Evolutionary conservation across 2,113 vertebrate genomes (phyloP), one percentile per base, ranked within the genome.

Genomic region (Willisornis vidua): DNA sequence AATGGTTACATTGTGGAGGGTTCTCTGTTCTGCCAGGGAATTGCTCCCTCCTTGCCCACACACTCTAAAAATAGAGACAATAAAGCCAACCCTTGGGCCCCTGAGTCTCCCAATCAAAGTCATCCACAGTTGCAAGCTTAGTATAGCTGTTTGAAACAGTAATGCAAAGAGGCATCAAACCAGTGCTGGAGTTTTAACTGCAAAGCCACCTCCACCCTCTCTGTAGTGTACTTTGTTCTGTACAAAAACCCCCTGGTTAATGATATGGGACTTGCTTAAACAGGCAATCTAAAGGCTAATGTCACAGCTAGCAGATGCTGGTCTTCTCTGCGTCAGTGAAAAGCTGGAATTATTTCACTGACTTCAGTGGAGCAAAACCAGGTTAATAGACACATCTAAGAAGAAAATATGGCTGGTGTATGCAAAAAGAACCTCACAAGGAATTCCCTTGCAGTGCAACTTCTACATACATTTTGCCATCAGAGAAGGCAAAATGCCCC

Each of bases 11-110:
- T 11, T 28, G 17, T 31, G 16, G 12, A 57, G 17, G 35, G 35
- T 25, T 31, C 58, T n/a, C 37, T 74, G 6, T 33, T 55, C 35
- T 7, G 3, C 54, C 25, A 35, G 8, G 17, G n/a, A 22, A 54
- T 54, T 4, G 0, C 7, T 52, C 10, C 8, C 18, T 49, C 28
- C 1, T 1, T 90, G 29, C 23, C 25, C 23, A 25, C 22, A 41
- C 2, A 1, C 6, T n/a, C 18, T 2, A 20, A 39, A 29, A 52
- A 76, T 68, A 59, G 14, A 26, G 8, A 26, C 0, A 2, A 45
- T 23, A 73, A 85, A 89, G 14, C 8, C 31, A 84, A 3, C 10
- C 17, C 55, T 51, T 45, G 19, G 43, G 19, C 25, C 84, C 43
- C 73, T 26, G 28, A 23, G 7, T 48, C 55, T 66, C 48, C 12